Evolutionary conservation across 2,797 vertebrate species (phyloP).

Genomic region (Pipistrellus pygmaeus): DNA sequence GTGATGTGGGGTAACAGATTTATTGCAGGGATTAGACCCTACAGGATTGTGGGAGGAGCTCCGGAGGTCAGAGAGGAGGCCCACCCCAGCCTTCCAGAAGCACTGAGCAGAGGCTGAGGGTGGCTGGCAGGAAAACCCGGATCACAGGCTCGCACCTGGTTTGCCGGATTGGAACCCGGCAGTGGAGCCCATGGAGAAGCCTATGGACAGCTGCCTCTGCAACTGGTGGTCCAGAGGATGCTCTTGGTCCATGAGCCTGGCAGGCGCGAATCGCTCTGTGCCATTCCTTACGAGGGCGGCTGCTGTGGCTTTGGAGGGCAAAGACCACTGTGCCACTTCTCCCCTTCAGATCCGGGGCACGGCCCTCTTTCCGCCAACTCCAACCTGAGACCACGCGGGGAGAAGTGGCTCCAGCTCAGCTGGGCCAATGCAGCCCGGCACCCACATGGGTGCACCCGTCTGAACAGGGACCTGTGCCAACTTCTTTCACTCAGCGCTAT

Average conservation of each 20-base stretch:
- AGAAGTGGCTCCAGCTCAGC: neutral
- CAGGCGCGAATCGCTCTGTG: neutral
- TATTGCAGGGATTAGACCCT: neutral
- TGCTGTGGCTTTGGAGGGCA: rapidly evolving
- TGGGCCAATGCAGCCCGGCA: rapidly evolving
- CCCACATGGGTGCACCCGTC: rapidly evolving
- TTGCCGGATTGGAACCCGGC: neutral
- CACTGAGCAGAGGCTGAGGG: rapidly evolving
- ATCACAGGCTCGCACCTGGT: rapidly evolving
- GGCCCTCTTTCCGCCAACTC: rapidly evolving
- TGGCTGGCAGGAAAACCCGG: neutral
- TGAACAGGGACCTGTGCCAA: neutral
- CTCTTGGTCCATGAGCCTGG: neutral
- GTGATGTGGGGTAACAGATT: neutral
- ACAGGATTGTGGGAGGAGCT: neutral
- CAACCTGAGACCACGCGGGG: neutral
- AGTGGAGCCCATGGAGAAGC: too few relatives aligned
- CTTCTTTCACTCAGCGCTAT: rapidly evolving
- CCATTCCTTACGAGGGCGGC: rapidly evolving
- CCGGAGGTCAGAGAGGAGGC: neutral
- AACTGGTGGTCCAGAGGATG: neutral
- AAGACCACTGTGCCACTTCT: rapidly evolving
- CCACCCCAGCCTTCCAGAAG: neutral
- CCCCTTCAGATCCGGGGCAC: neutral
- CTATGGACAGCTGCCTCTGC: neutral